A percentile compares a stretch with the other conserved stretches of the same genome.
Conservation (phyloP, 2,888 invertebrate species). For the Branchinecta sandiegonensis region DNA sequence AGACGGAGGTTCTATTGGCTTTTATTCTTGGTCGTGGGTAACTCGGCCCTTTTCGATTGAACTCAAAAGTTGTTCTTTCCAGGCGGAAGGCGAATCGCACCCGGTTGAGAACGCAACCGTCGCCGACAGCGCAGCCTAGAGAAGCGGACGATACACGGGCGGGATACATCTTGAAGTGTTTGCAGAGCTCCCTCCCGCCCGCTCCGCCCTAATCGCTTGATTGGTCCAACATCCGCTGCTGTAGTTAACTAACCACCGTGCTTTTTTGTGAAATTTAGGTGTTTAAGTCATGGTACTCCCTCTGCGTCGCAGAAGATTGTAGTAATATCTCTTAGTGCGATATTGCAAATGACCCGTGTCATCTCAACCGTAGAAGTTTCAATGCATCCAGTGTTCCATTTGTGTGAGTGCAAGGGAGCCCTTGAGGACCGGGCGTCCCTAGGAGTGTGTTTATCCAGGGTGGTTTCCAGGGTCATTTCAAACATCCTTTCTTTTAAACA, state of each 20-base stretch:
- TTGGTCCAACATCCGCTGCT: too few species aligned
- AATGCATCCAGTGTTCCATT: not conserved
- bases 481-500: not conserved
- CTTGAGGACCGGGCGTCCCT: not conserved
- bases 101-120: conserved; percentile 2
- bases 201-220: too few species aligned
- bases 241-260: too few species aligned
- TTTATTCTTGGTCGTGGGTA: too few species aligned
- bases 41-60: not conserved
- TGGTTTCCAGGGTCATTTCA: not conserved
- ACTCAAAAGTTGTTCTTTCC: not conserved
- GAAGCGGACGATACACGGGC: too few species aligned
- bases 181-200: too few species aligned
- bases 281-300: too few species aligned
- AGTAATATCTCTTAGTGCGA: too few species aligned
- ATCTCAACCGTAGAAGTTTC: conserved; percentile 8
- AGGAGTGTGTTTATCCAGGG: not conserved
- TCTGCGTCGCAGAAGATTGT: too few species aligned
- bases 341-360: not conserved
- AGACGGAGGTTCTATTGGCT: too few species aligned
- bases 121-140: conserved; percentile 3
- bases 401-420: conserved; percentile 1
- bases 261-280: too few species aligned
- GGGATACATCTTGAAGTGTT: too few species aligned
- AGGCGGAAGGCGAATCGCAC: not conserved